phyloP scores from a whole-genome alignment of 2,113 vertebrate species.

The Archilochus colubris region DNA sequence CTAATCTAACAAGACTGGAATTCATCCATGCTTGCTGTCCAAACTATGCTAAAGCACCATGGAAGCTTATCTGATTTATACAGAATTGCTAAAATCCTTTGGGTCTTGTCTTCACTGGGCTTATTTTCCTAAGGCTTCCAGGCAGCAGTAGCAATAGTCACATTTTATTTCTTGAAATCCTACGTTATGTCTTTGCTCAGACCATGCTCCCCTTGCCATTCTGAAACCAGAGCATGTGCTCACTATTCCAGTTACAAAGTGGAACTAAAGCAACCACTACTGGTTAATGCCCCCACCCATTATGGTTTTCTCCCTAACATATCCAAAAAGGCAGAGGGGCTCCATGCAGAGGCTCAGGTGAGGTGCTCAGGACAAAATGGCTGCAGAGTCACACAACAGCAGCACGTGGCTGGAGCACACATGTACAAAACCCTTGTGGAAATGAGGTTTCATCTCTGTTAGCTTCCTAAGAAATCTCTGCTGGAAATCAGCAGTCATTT shows the following conservation, averaged over 20 bases:
- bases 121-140: constrained; percentile 7
- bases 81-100: background rate
- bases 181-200: background rate
- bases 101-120: background rate
- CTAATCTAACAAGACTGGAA: background rate
- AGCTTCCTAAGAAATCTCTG: background rate
- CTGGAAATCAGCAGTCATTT: background rate
- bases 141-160: background rate
- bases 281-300: background rate
- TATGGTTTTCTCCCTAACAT: fast-evolving
- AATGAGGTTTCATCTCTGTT: background rate
- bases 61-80: background rate
- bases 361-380: background rate
- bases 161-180: background rate
- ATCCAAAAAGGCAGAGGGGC: background rate
- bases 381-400: background rate
- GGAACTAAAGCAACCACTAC: fast-evolving
- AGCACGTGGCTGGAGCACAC: background rate
- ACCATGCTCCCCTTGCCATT: background rate
- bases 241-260: fast-evolving
- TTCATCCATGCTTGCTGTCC: background rate
- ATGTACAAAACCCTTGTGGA: fast-evolving
- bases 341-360: background rate
- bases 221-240: background rate
- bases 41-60: background rate